Evolutionary conservation across 2,888 invertebrate species (phyloP).

Genomic region (Plebejus argus): DNA sequence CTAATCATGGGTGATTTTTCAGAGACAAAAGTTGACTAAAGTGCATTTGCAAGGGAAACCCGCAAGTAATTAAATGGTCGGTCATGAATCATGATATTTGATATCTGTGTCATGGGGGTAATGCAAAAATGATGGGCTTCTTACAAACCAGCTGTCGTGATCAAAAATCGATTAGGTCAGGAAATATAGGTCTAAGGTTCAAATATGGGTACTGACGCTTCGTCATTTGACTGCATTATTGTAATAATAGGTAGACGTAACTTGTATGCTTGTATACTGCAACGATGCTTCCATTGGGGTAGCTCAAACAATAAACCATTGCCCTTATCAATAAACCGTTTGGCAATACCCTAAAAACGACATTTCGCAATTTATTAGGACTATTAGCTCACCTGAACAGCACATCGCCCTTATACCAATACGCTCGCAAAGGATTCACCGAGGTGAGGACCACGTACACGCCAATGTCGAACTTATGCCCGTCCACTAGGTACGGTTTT

Average conservation of each 20-base stretch:
- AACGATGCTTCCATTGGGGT: not conserved
- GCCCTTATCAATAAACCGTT: constrained; percentile 21
- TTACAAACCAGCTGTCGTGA: not conserved
- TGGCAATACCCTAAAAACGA: not conserved
- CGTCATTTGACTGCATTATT: too few relatives aligned
- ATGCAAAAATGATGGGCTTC: constrained; percentile 16
- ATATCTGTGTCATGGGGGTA: not conserved
- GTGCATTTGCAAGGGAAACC: not conserved
- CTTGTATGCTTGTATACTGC: too few relatives aligned
- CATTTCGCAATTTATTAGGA: constrained; percentile 2
- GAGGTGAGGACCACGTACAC: constrained; percentile 96
- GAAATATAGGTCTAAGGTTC: too few relatives aligned
- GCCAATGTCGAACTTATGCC: constrained; percentile 98
- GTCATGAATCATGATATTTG: not conserved
- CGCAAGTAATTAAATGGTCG: not conserved
- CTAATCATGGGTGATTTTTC: not conserved
- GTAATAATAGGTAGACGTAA: too few relatives aligned
- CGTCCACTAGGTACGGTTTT: constrained; percentile 93
- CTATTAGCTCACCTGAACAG: constrained; percentile 85
- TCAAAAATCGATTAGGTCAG: not conserved
- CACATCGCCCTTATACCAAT: constrained; percentile 94
- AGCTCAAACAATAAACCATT: not conserved
- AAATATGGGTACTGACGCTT: too few relatives aligned
- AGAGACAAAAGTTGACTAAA: not conserved
- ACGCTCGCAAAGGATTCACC: constrained; percentile 92